Base-by-base conservation (phyloP, 2,113 vertebrate species). In the Mustela lutreola region DNA sequence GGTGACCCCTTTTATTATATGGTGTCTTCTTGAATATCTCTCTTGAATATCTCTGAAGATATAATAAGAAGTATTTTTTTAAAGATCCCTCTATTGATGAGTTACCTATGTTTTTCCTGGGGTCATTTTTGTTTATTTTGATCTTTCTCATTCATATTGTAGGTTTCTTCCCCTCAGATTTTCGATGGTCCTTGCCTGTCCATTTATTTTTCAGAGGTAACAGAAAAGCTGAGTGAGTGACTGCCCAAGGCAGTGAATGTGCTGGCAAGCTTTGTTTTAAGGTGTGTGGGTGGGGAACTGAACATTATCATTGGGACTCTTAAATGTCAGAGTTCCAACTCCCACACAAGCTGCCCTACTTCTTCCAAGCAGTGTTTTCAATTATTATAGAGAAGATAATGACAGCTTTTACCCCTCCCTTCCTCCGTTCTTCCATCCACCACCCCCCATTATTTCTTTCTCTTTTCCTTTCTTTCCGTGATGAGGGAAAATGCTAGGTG, bases 41-140 rank as follows among this genome's bases (percentile, higher is more conserved):
- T 24, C 16, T 67, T 6, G 2, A 85, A 48, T 83, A 67, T 39
- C 22, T 87, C n/a, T 24, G 36, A 89, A 15, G 16, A 28, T 71
- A 3, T 19, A 36, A 24, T 60, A 76, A 48, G 8, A 80, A 84
- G 18, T 71, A 6, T 67, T 28, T 67, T 67, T 58, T 60, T 79
- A 28, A 9, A 22, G 33, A 70, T 60, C 0, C 4, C 4, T 91
- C 50, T 85, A 36, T 65, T 93, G 63, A 31, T 73, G 6, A 93
- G 81, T 56, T 73, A 26, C 42, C 14, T 76, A 9, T 75, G 2
- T 28, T 93, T 95, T 82, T n/a, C 33, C 78, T 82, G 19, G 14
- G 78, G 3, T 84, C 28, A n/a, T 53, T 91, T 95, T 82, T 79
- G 19, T 12, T 86, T 95, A 56, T 67, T 88, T 97, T 94, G 65